Evolutionary conservation across 2,113 vertebrate species (phyloP).

Genomic region (Neomonachus schauinslandi): DNA sequence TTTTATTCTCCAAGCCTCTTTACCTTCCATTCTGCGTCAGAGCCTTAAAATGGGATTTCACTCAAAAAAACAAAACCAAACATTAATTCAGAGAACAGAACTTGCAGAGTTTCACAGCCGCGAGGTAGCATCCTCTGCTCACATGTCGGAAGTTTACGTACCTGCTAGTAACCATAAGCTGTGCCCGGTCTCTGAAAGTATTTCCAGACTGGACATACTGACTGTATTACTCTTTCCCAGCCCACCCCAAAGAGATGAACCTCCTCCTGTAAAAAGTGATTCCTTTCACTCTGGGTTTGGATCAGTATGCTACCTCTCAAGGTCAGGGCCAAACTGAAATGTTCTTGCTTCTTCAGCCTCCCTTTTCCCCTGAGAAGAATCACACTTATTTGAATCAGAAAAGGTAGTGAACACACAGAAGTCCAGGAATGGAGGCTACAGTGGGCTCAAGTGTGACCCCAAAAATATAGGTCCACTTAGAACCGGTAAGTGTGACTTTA

Average conservation of each 20-base stretch:
- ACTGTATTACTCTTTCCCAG: background rate
- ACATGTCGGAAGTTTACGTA: background rate
- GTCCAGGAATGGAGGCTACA: background rate
- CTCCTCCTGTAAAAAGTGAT: background rate
- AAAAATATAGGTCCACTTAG: background rate
- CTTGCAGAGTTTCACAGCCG: background rate
- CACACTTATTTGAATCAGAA: background rate
- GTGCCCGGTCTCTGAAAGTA: background rate
- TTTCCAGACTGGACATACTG: background rate
- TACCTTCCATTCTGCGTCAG: background rate
- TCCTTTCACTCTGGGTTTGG: background rate
- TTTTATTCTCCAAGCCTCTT: background rate
- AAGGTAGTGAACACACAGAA: background rate
- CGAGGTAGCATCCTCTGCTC: background rate
- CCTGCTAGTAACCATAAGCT: background rate
- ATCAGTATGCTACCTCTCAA: too few relatives aligned
- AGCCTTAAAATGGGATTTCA: background rate
- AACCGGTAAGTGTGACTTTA: background rate
- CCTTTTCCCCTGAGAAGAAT: background rate
- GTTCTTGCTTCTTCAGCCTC: background rate
- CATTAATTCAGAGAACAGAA: background rate
- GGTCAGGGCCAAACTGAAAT: background rate
- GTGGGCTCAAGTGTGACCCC: background rate
- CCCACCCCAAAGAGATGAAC: background rate
- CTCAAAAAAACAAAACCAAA: background rate